Conservation (phyloP, 1,140 invertebrate species). For the Akabosia matsudoensis region DNA sequence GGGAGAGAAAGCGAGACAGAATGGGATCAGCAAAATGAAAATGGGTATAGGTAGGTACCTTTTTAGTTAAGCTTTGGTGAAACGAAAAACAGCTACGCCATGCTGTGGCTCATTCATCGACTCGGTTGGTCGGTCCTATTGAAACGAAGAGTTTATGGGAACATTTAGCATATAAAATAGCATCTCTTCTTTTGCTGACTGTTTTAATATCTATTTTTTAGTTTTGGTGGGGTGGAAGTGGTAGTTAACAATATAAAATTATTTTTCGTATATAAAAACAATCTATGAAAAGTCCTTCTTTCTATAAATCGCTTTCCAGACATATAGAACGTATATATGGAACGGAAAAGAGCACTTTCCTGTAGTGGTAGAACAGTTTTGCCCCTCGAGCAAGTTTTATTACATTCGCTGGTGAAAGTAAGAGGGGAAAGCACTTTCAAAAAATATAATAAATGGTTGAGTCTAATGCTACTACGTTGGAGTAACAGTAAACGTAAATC, state of each 20-base stretch:
- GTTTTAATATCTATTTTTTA: background rate
- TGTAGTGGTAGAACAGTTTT: background rate
- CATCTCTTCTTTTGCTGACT: background rate
- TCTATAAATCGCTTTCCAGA: too few relatives aligned
- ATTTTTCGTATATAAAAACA: too few relatives aligned
- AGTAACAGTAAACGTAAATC: too few relatives aligned
- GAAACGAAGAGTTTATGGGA: background rate
- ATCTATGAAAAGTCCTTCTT: too few relatives aligned
- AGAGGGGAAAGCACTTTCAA: background rate
- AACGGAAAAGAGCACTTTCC: conserved; percentile 13
- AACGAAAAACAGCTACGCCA: too few relatives aligned
- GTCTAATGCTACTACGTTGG: background rate
- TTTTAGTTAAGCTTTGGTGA: too few relatives aligned
- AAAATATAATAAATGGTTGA: background rate
- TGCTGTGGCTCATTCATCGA: background rate
- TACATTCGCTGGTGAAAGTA: background rate
- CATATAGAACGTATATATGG: too few relatives aligned
- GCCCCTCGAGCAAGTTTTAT: conserved; percentile 17
- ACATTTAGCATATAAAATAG: conserved; percentile 14
- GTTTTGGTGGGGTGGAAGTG: too few relatives aligned
- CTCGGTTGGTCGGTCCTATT: background rate
- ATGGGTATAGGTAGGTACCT: too few relatives aligned
- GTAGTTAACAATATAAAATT: too few relatives aligned
- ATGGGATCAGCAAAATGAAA: too few relatives aligned
- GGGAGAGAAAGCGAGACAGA: too few relatives aligned